A percentile compares a stretch with the other conserved stretches of the same genome.
These are phyloP conservation scores for Pachycephus smyrnensis DNA, from an alignment of 2,888 invertebrate species.

Conservation along the genomic window DNA sequence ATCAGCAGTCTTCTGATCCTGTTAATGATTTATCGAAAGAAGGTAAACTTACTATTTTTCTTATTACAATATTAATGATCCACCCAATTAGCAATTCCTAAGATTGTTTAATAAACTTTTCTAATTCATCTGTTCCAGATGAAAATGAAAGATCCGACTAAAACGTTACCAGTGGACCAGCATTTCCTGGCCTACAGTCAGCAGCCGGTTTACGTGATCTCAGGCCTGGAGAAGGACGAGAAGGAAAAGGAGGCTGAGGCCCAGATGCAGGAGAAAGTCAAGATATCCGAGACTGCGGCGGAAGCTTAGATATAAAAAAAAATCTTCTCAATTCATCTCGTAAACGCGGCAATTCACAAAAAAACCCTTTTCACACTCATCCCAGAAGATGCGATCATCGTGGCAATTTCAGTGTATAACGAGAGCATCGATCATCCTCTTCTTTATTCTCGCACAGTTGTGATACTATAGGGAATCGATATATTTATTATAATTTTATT, in stretches of 20 bases:
- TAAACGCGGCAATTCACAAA: neutral
- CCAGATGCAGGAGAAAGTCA: constrained; percentile 13
- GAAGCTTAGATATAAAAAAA: neutral
- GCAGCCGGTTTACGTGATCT: constrained; percentile 77
- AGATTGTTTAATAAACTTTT: neutral
- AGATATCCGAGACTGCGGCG: constrained; percentile 8
- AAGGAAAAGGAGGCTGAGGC: constrained; percentile 41
- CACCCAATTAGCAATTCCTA: neutral
- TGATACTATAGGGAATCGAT: neutral
- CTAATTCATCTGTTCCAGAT: constrained; percentile 37
- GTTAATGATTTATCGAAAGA: constrained; percentile 79
- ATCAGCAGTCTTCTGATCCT: constrained; percentile 82
- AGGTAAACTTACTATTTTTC: constrained; percentile 55
- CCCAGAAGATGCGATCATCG: neutral
- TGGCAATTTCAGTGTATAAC: neutral
- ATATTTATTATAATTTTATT: neutral
- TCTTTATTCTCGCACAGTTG: neutral
- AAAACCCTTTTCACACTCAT: neutral
- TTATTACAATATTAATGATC: neutral
- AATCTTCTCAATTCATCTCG: neutral
- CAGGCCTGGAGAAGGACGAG: constrained; percentile 74
- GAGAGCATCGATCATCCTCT: neutral
- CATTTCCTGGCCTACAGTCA: constrained; percentile 74
- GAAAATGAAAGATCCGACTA: constrained; percentile 45
- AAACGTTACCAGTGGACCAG: constrained; percentile 54